Evolutionary conservation across 2,797 vertebrate species (phyloP), one percentile per base, ranked within the genome.

Genomic region (Pseudopleuronectes americanus): DNA sequence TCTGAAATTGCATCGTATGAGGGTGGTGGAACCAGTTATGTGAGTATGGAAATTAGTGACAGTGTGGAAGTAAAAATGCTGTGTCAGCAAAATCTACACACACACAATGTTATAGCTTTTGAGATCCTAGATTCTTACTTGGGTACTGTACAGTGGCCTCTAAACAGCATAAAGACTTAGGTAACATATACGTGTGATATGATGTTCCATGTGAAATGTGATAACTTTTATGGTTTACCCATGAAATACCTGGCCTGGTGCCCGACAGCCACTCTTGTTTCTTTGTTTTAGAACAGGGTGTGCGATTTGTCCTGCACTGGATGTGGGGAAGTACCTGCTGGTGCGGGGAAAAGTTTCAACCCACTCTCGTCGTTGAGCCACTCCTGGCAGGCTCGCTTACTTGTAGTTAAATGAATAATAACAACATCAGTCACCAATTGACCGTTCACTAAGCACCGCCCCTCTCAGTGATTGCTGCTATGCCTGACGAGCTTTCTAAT

Each of bases 21-120:
- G 57, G 62, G 82, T 48, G 65, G 65, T 55, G 65, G 33, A 85
- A 87, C 89, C 68, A 65, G 91, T 91, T 87, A 57, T 76, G 71
- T 22, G 51, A 82, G 88, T 88, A 83, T 87, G 79, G 64, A 85
- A 85, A 89, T 74, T 26, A 72, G 53, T 33, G 63, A 31, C 28
- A 60, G 52, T 28, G 64, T 56, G 66, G 68, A 81, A 70, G 49
- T 16, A 69, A 86, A 88, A 87, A 71, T 70, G 66, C 76, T 33
- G 52, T 53, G 74, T 90, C 81, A 83, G 82, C 81, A 71, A 26
- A 45, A 48, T 64, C 54, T 31, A 38, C 62, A 49, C 47, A 24
- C 23, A 24, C 8, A 33, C 22, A 55, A 13, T 51, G 52, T 53
- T 58, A n/a, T 60, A 66, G 23, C 17, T 24, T 76, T 43, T 52